phyloP scores from a whole-genome alignment of 37 sponge, comb jelly and placozoan genomes.

The Beroe ovata region DNA sequence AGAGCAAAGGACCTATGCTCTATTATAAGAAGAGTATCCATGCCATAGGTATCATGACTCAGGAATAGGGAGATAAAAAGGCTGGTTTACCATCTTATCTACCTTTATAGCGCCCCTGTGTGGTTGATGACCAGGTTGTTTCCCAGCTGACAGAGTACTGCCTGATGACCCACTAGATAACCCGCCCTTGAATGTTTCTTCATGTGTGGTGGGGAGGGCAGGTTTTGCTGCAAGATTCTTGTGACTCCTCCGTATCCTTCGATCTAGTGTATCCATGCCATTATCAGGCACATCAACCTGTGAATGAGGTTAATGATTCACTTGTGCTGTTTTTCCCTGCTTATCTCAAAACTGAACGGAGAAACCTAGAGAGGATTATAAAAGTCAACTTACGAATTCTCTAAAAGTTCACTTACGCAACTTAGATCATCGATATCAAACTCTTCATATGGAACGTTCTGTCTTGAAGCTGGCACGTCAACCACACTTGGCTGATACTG shows the following conservation, averaged over 20 bases:
- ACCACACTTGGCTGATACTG: not conserved
- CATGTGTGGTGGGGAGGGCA: not conserved
- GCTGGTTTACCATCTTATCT: too few species aligned
- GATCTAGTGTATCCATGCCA: conserved; percentile 54
- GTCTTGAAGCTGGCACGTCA: not conserved
- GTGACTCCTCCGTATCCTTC: not conserved
- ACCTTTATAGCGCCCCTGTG: not conserved
- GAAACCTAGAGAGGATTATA: too few species aligned
- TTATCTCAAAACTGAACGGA: too few species aligned
- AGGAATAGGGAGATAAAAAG: too few species aligned
- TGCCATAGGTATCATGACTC: too few species aligned
- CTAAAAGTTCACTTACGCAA: not conserved
- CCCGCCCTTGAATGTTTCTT: not conserved
- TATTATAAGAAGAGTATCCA: too few species aligned
- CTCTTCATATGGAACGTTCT: not conserved
- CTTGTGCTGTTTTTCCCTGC: too few species aligned
- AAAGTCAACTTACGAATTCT: too few species aligned
- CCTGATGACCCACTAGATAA: not conserved
- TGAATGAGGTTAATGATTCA: too few species aligned
- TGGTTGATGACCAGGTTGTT: not conserved
- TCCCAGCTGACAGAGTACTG: not conserved
- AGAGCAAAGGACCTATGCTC: too few species aligned
- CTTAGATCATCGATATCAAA: conserved; percentile 64
- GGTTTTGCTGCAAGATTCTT: not conserved
- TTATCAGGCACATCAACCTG: conserved; percentile 58